Percentiles rank a stretch among this genome's conserved stretches.
These are phyloP conservation scores for Fregata magnificens DNA, from an alignment of 2,113 vertebrate genomes.

Conservation along the genomic window DNA sequence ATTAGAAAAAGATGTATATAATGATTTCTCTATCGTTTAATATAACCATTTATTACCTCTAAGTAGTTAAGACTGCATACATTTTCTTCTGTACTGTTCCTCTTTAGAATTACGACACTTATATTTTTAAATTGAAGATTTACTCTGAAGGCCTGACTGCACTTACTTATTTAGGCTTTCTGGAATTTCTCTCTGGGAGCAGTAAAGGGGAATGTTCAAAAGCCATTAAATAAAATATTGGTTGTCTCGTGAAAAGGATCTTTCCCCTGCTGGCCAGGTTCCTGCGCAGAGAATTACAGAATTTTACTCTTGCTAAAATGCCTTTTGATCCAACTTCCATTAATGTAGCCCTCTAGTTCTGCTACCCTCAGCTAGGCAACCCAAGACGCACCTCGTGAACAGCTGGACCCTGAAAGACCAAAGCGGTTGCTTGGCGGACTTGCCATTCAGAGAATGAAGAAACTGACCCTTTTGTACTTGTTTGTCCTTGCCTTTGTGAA, in stretches of 20 bases:
- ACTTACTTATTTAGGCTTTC: not conserved
- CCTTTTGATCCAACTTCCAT: not conserved
- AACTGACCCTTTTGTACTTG: not conserved
- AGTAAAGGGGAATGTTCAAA: not conserved
- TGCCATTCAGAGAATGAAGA: not conserved
- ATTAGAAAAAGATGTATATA: slow-evolving; percentile 68
- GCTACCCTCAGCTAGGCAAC: not conserved
- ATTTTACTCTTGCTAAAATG: not conserved
- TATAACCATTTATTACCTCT: slow-evolving; percentile 46
- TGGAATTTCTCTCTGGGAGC: slow-evolving; percentile 27
- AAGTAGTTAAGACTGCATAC: slow-evolving; percentile 16
- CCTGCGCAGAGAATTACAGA: not conserved
- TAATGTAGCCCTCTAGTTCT: not conserved
- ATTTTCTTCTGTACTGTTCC: slow-evolving; percentile 6
- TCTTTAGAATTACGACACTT: not conserved
- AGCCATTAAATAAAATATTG: not conserved
- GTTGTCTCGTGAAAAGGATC: not conserved
- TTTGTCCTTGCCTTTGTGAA: not conserved
- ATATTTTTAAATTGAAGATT: not conserved
- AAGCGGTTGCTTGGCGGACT: not conserved
- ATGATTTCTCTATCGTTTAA: slow-evolving; percentile 49
- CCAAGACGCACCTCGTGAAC: fast-evolving
- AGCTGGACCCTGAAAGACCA: not conserved
- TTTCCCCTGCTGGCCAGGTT: not conserved
- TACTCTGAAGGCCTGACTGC: not conserved